Evolutionary conservation across 2,797 vertebrate species (phyloP), one percentile per base, ranked within the genome.

Genomic region (Rhinophrynus dorsalis): DNA sequence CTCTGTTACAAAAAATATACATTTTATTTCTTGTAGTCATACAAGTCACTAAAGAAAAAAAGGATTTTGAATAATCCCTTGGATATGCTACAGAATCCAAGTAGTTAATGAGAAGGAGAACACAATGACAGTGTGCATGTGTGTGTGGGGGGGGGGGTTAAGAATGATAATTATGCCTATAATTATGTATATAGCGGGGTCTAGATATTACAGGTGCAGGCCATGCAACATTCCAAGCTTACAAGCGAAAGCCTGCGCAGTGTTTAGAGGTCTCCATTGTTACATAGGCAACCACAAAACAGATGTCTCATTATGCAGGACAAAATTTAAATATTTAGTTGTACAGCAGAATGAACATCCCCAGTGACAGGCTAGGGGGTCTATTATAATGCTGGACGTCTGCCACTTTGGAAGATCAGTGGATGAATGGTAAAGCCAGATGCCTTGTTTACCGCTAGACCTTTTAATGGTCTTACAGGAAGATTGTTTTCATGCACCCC

Each of bases 231-330:
- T 62, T 26, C 23, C 3, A 18, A 3, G 3, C 21, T 21, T 37
- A 23, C n/a, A 0, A 33, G 12, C 24, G 15, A 32, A 21, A 10
- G 2, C 29, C 15, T 10, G 12, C 6, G 1, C 5, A 10, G n/a
- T n/a, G 6, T 6, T 62, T 63, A 63, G 32, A 63, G 60, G 60
- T 37, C 44, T 51, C 32, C 17, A 27, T 51, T 63, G 60, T 63
- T 63, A 32, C 30, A 8, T n/a, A n/a, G n/a, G n/a, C 37, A 9
- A 3, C 15, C 35, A 11, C 10, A 29, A n/a, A 10, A 18, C 64
- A 67, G 52, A 67, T 57, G 65, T 48, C 52, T 57, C 32, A 57
- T 56, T 56, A 67, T 57, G 24, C 40, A 48, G 26, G 47, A 35
- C 0, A 10, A 13, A 13, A 38, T 38, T 38, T 38, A 1, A n/a